These are phyloP conservation scores for Hucho hucho DNA, from an alignment of 2,113 vertebrate genomes.

Conservation along the genomic window DNA sequence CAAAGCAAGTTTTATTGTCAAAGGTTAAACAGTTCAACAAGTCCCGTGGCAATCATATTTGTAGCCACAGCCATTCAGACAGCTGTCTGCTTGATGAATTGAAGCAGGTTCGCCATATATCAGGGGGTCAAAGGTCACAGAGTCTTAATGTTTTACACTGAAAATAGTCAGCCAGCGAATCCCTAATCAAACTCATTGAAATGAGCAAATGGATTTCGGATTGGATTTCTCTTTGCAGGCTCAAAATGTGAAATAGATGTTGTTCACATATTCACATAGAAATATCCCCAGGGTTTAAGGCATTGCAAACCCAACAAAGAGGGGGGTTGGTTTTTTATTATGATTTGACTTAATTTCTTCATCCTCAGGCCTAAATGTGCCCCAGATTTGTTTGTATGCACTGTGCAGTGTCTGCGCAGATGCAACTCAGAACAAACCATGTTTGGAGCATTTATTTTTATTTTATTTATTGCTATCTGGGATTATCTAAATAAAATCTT, in stretches of 20 bases:
- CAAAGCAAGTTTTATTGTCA: constrained; percentile 57
- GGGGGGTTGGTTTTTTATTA: background rate
- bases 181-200: background rate
- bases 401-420: constrained; percentile 27
- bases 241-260: constrained; percentile 16
- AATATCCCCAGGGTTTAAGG: constrained; percentile 3
- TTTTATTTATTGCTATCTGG: too few species aligned
- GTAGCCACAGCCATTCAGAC: constrained; percentile 14
- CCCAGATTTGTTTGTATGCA: constrained; percentile 44
- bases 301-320: constrained; percentile 30
- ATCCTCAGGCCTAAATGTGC: constrained; percentile 13
- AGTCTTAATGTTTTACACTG: constrained; percentile 27
- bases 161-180: background rate
- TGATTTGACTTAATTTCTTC: constrained; percentile 40
- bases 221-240: background rate
- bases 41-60: constrained; percentile 33
- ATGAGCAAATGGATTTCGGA: background rate
- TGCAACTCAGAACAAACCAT: constrained; percentile 7
- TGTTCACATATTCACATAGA: constrained; percentile 7
- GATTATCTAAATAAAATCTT: background rate
- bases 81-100: background rate
- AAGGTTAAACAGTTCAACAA: constrained; percentile 61
- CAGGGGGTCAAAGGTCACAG: constrained; percentile 16
- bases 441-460: background rate
- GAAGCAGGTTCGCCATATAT: constrained; percentile 9